phyloP scores from a whole-genome alignment of 2,797 vertebrate genomes.

The Ctenochaetus hawaiiensis region DNA sequence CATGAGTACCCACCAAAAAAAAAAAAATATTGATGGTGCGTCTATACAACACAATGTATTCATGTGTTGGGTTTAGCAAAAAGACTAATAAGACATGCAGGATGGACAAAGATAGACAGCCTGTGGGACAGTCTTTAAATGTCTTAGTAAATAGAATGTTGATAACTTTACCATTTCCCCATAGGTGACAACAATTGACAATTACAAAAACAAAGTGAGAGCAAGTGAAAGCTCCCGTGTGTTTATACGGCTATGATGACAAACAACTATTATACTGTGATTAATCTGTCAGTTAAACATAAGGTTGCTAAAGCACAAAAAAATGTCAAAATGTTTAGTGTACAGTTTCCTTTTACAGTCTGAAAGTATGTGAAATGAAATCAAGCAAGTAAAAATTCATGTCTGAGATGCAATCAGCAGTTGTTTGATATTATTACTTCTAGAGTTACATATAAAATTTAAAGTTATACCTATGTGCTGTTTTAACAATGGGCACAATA shows the following conservation, averaged over 20 bases:
- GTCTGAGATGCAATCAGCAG: background rate
- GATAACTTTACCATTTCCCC: constrained; percentile 16
- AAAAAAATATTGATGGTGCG: constrained; percentile 36
- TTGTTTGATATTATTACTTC: background rate
- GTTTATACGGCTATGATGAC: background rate
- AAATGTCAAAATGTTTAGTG: background rate
- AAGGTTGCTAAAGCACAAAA: constrained; percentile 9
- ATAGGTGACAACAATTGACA: constrained; percentile 18
- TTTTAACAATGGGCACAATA: background rate
- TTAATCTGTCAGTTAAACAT: constrained; percentile 1
- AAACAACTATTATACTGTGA: constrained; percentile 1
- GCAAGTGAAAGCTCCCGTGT: constrained; percentile 10
- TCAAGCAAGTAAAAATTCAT: background rate
- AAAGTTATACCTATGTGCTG: background rate
- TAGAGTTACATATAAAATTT: constrained; percentile 3
- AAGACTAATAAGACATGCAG: constrained; percentile 52
- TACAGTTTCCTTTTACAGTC: background rate
- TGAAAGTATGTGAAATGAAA: constrained; percentile 2
- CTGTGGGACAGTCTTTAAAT: constrained; percentile 23
- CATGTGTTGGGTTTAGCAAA: constrained; percentile 40
- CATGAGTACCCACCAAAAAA: constrained; percentile 67
- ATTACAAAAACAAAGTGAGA: background rate
- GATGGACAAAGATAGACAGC: constrained; percentile 52
- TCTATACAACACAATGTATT: constrained; percentile 46
- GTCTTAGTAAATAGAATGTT: constrained; percentile 18